Base-by-base conservation (phyloP, 2,797 vertebrate species). In the Uromys caudimaculatus region DNA sequence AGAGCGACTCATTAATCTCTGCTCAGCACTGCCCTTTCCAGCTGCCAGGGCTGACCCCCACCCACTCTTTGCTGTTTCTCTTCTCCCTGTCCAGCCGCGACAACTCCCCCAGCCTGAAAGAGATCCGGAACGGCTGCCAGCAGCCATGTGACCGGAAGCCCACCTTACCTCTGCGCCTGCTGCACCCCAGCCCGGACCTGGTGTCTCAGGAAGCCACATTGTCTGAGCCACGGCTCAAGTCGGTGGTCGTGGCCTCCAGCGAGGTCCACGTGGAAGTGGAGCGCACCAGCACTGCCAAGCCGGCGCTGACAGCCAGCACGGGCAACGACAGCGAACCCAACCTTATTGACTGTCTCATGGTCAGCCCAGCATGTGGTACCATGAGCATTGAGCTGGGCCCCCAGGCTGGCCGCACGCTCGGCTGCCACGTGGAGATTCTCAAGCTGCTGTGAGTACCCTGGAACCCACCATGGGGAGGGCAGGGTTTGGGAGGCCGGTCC, bases 261-360 rank as follows among this genome's bases (percentile, higher is more conserved):
- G 99, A 99, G 98, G 99, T 99, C 98, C 99, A 99, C 2, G 99
- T 99, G 98, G 99, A 99, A 97, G 98, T 99, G 97, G 99, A 99
- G 97, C 99, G 99, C 87, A 99, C 99, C 99, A 99, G 99, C 98
- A 98, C 99, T 0, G 98, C 99, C 96, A 99, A 99, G 95, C 98
- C 99, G 92, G 99, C 99, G 97, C 98, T 99, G 98, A 99, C 99
- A 27, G 99, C 98, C 7, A 99, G 99, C 0, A 97, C 98, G 0
- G 99, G 99, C 93, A 99, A 99, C 0, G 99, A 99, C 99, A 99
- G 99, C 1, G 99, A 99, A 97, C 99, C 99, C 97, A 99, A 99
- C 99, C 99, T 99, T 95, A 99, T 99, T 71, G 99, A 99, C 99
- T 99, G 99, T 97, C 99, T 99, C 98, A 99, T 99, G 99, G 99